These are phyloP conservation scores for Rhegmatorhina hoffmannsi DNA, from an alignment of 2,113 vertebrate genomes.

Conservation along the genomic window DNA sequence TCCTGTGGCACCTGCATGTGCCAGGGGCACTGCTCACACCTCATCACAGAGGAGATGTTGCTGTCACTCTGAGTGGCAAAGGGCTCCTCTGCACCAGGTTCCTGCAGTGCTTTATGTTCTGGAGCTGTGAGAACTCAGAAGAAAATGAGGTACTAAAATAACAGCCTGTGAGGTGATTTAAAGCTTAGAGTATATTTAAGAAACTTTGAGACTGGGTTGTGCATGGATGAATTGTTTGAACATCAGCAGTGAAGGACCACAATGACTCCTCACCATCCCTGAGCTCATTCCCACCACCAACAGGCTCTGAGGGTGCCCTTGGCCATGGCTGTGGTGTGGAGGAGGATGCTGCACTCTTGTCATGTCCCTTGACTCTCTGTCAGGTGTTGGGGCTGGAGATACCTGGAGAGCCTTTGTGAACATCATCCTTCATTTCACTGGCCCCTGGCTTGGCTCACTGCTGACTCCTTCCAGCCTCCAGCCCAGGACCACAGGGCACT, in stretches of 20 bases:
- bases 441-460: background rate
- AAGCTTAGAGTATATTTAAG: background rate
- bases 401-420: background rate
- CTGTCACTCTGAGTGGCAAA: background rate
- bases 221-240: accelerated
- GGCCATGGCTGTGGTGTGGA: background rate
- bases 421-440: background rate
- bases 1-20: background rate
- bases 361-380: background rate
- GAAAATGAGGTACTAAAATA: background rate
- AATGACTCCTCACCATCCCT: background rate
- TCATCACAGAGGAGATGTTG: background rate
- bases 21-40: background rate
- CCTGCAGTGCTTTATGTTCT: background rate
- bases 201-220: background rate
- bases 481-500: background rate
- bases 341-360: background rate
- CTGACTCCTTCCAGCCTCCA: background rate
- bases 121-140: background rate
- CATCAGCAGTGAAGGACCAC: background rate
- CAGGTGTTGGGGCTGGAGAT: background rate
- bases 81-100: background rate
- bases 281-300: background rate
- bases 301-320: background rate
- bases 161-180: background rate